Base-by-base conservation (phyloP, 2,888 invertebrate species). In the Buathra laborator region DNA sequence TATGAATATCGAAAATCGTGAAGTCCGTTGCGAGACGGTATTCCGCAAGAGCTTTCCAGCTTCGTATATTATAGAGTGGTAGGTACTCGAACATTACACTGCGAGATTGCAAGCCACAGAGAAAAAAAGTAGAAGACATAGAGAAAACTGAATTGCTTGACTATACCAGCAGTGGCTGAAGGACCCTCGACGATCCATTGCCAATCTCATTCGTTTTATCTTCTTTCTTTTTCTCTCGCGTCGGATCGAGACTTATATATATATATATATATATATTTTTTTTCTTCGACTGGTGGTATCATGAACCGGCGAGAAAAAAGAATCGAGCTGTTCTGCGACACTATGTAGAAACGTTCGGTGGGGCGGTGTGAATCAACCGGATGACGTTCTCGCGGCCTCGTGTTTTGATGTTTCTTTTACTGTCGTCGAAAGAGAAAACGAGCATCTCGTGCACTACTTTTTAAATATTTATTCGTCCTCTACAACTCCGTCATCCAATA, bases 241-340 rank as follows among this genome's bases (percentile, higher is more conserved):
- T 10, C 19, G 16, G 19, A 16, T 19, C 16, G 19, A 19, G 53
- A 53, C 2, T 2, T 24, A 2, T 24, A 3, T 24, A 2, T 51
- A 6, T 51, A 12, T 51, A 12, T 51, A n/a, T 53, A n/a, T 53
- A 19, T 53, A 16, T 16, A 2, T n/a, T 6, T 53, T 53, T 53
- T 53, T 53, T 19, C 19, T 0, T 1, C 1, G 9, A 5, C 9
- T 19, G 9, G 7, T 7, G 19, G 53, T 53, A 53, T 53, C 53
- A 53, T 53, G 24, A 24, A 24, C 24, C 53, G 53, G 53, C 53
- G 19, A 53, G 53, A 19, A 10, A 19, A 53, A 70, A 51, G 71
- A 71, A 80, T 80, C 80, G 80, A 53, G 53, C 16, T 16, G 53
- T 53, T 16, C 53, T 3, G 53, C 53, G 53, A 19, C 9, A 53